A percentile compares a stretch with the other conserved stretches of the same genome.
Conservation (phyloP, 2,888 invertebrate genomes). For the Dolomedes plantarius region DNA sequence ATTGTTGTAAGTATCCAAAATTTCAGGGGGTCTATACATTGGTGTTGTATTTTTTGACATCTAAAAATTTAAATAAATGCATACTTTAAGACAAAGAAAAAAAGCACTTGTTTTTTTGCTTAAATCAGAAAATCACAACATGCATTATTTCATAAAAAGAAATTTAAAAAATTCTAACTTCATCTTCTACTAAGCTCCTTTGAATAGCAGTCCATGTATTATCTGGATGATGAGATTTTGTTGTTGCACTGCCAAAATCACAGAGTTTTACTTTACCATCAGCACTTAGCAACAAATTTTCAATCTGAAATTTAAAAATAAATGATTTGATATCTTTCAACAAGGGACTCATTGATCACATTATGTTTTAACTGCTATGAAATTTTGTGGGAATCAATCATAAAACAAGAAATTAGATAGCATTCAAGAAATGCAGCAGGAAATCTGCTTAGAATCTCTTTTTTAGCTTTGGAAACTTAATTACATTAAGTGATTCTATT, state of each 20-base stretch:
- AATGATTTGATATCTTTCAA: too few relatives aligned
- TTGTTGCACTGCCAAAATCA: conserved; percentile 97
- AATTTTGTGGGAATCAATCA: too few relatives aligned
- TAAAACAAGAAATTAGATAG: too few relatives aligned
- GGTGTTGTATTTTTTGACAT: conserved; percentile 81
- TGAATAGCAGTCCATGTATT: conserved; percentile 94
- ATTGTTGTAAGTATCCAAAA: conserved; percentile 96
- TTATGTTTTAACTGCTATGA: neutral
- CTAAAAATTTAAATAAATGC: conserved; percentile 75
- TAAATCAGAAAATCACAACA: conserved; percentile 6
- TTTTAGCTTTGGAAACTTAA: too few relatives aligned
- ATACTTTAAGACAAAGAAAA: neutral
- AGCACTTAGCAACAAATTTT: conserved; percentile 92
- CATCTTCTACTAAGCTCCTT: conserved; percentile 93
- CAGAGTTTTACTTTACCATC: conserved; percentile 94
- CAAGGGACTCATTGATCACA: too few relatives aligned
- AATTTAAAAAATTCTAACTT: conserved; percentile 80
- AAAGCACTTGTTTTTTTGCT: neutral
- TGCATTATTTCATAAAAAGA: conserved; percentile 3
- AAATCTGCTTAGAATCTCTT: too few relatives aligned
- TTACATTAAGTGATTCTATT: too few relatives aligned
- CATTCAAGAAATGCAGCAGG: too few relatives aligned
- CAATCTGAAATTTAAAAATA: conserved; percentile 80
- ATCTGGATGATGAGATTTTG: conserved; percentile 86
- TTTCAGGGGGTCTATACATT: conserved; percentile 97